Base-by-base conservation (phyloP, 2,888 invertebrate genomes). In the Caenorhabditis auriculariae region DNA sequence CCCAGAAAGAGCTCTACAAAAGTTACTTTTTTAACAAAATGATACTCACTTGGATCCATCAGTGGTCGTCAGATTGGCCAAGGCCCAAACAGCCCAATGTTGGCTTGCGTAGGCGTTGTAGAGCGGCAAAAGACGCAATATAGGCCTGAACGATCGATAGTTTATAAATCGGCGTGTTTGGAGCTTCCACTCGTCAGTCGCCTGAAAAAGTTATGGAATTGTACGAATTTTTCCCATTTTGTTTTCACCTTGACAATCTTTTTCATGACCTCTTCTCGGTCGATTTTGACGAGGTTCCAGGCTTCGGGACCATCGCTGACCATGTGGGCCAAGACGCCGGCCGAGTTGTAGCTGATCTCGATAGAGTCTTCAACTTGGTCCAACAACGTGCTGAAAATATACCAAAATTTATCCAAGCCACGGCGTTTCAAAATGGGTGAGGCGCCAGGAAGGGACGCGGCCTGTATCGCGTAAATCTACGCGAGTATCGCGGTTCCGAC, bases 41-140 rank as follows among this genome's bases (percentile, higher is more conserved):
- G n/a, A 23, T n/a, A 15, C 43, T 38, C 24, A 66, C 66, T 75
- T 73, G 41, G 50, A 89, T 90, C 91, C 90, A 82, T 92, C 91
- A 27, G 93, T 91, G 59, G 87, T 89, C 45, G 95, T 96, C 61
- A 96, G 87, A 85, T 96, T 96, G 46, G 94, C 93, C 59, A 96
- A 86, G 0, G 95, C 95, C 95, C 95, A 96, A 6, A 90, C 89
- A 2, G 94, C 93, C 95, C 95, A 95, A 82, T 91, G 89, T 42
- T 73, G 73, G 51, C 64, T 65, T 15, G 73, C 73, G 41, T 63
- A 69, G 3, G 73, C 73, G 38, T 72, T 59, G 51, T 66, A 73
- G 23, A 65, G 61, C 3, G 66, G 73, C 5, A 72, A 42, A 6
- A 70, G 61, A n/a, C 70, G 63, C 24, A 96, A 85, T 62, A 96